A percentile compares a stretch with the other conserved stretches of the same genome.
phyloP scores from a whole-genome alignment of 2,797 vertebrate species.

The Lagodon rhomboides region DNA sequence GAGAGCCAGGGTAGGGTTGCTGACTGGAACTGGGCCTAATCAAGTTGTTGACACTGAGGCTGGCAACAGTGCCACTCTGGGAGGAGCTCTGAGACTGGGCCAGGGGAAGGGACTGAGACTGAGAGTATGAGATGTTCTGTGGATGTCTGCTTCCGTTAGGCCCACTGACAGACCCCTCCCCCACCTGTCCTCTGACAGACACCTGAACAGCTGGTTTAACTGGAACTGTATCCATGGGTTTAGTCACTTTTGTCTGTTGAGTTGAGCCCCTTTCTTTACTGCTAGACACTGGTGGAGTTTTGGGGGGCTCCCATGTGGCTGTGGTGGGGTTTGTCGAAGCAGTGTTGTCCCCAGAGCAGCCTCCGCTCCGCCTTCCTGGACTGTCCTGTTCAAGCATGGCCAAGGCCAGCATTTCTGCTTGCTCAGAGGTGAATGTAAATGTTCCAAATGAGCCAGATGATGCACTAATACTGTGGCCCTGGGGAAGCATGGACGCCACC shows the following conservation, averaged over 20 bases:
- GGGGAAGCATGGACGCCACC: conserved; percentile 97
- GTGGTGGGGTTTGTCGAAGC: conserved; percentile 66
- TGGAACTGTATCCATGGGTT: conserved; percentile 77
- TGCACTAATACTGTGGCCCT: conserved; percentile 84
- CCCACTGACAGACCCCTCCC: conserved; percentile 85
- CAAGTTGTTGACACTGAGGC: conserved; percentile 95
- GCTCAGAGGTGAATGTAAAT: conserved; percentile 93
- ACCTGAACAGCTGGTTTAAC: conserved; percentile 84
- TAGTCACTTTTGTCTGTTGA: conserved; percentile 83
- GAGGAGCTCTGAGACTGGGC: conserved; percentile 80
- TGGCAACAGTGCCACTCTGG: conserved; percentile 86
- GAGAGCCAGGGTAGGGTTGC: conserved; percentile 89
- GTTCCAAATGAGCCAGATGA: conserved; percentile 88
- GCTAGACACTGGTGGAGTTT: conserved; percentile 70
- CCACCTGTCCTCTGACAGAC: conserved; percentile 79
- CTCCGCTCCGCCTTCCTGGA: conserved; percentile 80
- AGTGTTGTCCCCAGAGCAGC: conserved; percentile 76
- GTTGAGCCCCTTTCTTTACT: conserved; percentile 78
- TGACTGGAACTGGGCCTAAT: conserved; percentile 90
- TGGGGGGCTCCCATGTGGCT: conserved; percentile 85
- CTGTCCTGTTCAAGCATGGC: conserved; percentile 96
- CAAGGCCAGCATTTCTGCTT: conserved; percentile 95
- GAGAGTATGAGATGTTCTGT: conserved; percentile 88
- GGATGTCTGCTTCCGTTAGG: conserved; percentile 83
- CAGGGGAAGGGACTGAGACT: conserved; percentile 80